These are phyloP conservation scores for Muscina levida DNA, from an alignment of 2,888 invertebrate species.

Conservation along the genomic window DNA sequence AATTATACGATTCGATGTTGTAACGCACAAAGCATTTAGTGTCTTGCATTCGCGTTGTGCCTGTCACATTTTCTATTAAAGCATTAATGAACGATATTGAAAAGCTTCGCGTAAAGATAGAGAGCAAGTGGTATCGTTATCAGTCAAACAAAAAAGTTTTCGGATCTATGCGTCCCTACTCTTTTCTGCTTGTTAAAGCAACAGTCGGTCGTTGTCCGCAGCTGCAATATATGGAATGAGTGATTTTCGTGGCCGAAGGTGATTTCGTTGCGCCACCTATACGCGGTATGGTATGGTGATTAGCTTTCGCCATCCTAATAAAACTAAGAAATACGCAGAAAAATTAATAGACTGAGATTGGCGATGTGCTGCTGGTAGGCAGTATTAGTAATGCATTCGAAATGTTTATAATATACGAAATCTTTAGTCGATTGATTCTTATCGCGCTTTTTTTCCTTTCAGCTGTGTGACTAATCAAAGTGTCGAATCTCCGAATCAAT, in stretches of 20 bases:
- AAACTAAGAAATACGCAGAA: constrained; percentile 16
- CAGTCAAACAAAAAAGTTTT: constrained; percentile 42
- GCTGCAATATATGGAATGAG: neutral
- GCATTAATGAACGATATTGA: neutral
- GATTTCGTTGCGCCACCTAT: neutral
- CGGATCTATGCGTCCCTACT: neutral
- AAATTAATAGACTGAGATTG: constrained; percentile 57
- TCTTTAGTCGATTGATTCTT: too few relatives aligned
- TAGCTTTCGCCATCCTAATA: constrained; percentile 22
- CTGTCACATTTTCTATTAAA: neutral
- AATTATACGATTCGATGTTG: too few relatives aligned
- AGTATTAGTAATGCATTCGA: constrained; percentile 22
- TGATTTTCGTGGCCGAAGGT: neutral
- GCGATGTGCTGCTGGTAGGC: constrained; percentile 61
- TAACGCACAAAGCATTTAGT: neutral
- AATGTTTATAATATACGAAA: constrained; percentile 3
- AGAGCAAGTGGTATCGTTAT: constrained; percentile 53
- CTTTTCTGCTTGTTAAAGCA: constrained; percentile 2
- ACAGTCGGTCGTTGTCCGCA: neutral
- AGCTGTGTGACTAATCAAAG: constrained; percentile 54
- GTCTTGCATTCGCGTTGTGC: neutral
- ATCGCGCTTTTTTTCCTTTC: constrained; percentile 52
- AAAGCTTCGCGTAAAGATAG: constrained; percentile 53
- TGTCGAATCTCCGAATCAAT: constrained; percentile 51
- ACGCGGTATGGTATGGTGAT: constrained; percentile 16